phyloP scores from a whole-genome alignment of 2,113 vertebrate species.

The western clawed frog (Xenopus tropicalis) region UCB_Xtro_10.0 CM004443.2:166665501-166666000 shows the following conservation, averaged over 20 bases:
- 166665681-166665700: background rate
- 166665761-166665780: constrained; percentile 14
- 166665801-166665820: constrained; percentile 19
- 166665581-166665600: too few species aligned
- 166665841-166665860: constrained; percentile 23
- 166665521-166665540: too few species aligned
- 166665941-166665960: background rate
- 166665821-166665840: constrained; percentile 22
- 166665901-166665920: background rate
- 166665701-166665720: constrained; percentile 5
- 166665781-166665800: constrained; percentile 21
- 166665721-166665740: constrained; percentile 22
- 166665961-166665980: background rate
- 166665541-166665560: too few species aligned
- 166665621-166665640: constrained; percentile 29
- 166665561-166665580: too few species aligned
- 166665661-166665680: constrained; percentile 33
- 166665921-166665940: too few species aligned
- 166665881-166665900: constrained; percentile 25
- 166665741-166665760: constrained; percentile 1
- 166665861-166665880: constrained; percentile 10
- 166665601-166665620: background rate
- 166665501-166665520: too few species aligned
- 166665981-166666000: too few species aligned
- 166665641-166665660: constrained; percentile 20